These are phyloP conservation scores for Crotalus helleri DNA, from an alignment of 2,113 vertebrate genomes.

Conservation along the genomic window DNA sequence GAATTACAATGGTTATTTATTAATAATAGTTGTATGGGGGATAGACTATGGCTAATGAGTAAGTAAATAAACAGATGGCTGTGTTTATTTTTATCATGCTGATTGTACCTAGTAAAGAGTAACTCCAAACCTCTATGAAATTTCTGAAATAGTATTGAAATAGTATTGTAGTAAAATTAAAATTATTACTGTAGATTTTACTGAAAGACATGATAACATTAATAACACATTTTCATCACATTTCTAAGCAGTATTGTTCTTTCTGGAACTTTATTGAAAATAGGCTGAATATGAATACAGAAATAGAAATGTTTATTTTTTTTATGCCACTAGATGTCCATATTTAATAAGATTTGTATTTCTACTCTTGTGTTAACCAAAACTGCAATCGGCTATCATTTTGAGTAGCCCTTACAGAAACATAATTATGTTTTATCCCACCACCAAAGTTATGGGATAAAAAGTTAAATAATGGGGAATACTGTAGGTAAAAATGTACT, in stretches of 20 bases:
- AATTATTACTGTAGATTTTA: not conserved
- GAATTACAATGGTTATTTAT: not conserved
- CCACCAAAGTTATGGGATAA: not conserved
- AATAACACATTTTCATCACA: not conserved
- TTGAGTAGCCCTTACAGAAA: not conserved
- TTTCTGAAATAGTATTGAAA: not conserved
- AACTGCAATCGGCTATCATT: not conserved
- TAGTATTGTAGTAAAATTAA: constrained; percentile 14
- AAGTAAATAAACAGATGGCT: not conserved
- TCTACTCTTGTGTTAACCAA: not conserved
- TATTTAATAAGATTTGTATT: constrained; percentile 26
- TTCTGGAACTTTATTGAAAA: not conserved
- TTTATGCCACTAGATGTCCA: constrained; percentile 25
- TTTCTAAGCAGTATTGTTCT: constrained; percentile 1
- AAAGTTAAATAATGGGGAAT: not conserved
- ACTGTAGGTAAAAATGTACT: not conserved
- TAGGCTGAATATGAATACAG: constrained; percentile 17
- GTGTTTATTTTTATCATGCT: not conserved
- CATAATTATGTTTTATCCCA: not conserved
- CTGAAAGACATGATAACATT: constrained; percentile 15
- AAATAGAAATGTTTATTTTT: constrained; percentile 5
- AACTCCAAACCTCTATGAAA: constrained; percentile 8
- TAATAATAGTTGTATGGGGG: not conserved
- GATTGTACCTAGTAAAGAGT: constrained; percentile 23
- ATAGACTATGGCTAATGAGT: not conserved